Evolutionary conservation across 1,140 invertebrate genomes (phyloP).

Genomic region (Nasonia vitripennis): DNA sequence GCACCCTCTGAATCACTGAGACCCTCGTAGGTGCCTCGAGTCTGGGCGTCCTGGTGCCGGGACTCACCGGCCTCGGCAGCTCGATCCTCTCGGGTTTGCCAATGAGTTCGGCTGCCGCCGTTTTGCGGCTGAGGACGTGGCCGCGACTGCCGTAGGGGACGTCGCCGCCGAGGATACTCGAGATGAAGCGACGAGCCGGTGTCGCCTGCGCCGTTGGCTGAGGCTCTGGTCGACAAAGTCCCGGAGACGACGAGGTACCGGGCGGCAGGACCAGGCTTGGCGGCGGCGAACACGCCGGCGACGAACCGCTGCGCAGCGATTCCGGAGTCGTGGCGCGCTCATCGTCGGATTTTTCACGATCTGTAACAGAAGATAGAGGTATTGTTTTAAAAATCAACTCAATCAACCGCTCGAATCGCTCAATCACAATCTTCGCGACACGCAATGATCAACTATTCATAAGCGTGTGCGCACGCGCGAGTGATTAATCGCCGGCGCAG

Average conservation of each 20-base stretch:
- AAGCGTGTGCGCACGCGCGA: not conserved
- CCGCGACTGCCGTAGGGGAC: slow-evolving; percentile 84
- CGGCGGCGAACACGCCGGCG: slow-evolving; percentile 66
- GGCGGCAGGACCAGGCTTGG: slow-evolving; percentile 57
- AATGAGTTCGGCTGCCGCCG: slow-evolving; percentile 65
- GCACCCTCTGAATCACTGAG: slow-evolving; percentile 89
- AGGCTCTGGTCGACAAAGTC: slow-evolving; percentile 36
- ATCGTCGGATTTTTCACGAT: slow-evolving; percentile 71
- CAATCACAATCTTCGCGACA: too few species aligned
- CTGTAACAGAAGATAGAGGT: slow-evolving; percentile 55
- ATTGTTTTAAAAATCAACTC: too few species aligned
- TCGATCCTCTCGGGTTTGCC: slow-evolving; percentile 72
- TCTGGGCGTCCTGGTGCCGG: slow-evolving; percentile 73
- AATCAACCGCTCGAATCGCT: not conserved
- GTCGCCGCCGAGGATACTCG: slow-evolving; percentile 85
- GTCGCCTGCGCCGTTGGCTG: slow-evolving; percentile 55
- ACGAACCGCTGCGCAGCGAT: slow-evolving; percentile 65
- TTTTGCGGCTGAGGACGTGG: slow-evolving; percentile 83
- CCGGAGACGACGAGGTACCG: slow-evolving; percentile 17
- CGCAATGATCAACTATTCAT: too few species aligned
- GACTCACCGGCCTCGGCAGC: slow-evolving; percentile 76
- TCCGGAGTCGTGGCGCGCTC: slow-evolving; percentile 71
- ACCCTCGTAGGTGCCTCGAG: slow-evolving; percentile 76
- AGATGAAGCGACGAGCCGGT: slow-evolving; percentile 82
- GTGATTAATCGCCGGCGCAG: not conserved